Evolutionary conservation across 2,113 vertebrate genomes (phyloP), one percentile per base, ranked within the genome.

Genomic region (Cololabis saira): DNA sequence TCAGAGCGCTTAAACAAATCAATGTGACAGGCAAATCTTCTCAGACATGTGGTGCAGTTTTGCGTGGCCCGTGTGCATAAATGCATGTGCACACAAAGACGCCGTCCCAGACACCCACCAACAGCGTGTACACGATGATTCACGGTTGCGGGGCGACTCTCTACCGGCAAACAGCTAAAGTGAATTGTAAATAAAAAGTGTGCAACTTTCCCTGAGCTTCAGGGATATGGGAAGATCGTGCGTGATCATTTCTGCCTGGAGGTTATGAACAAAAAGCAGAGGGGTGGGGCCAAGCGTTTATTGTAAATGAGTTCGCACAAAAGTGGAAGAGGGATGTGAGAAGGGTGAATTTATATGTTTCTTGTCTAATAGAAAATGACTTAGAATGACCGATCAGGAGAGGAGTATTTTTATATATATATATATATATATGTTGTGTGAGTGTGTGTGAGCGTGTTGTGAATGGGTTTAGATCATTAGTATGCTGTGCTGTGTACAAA

Each of bases 1-100:
- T 82, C 68, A 59, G 15, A 74, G 75, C 7, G 64, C 81, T 83
- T 69, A 69, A 71, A 76, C 64, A 80, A 89, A 83, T 84, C 71
- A 47, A 65, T 64, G 78, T 65, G 84, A 85, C 61, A 50, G 55
- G 74, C 58, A 71, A 70, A 80, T 76, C 83, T 81, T 56, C 75
- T 81, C 59, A 59, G 71, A 71, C 69, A 72, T 55, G 61, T 37
- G 67, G 42, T 48, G 58, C 56, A 41, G 48, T 59, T 64, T 60
- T 56, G 33, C 66, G 24, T 8, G 9, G 7, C 18, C 14, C 41
- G 24, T 41, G 59, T 24, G 40, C 41, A 48, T 12, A 41, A 24
- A 59, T 21, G 56, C 24, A 16, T 43, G 56, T 16, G 14, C 33
- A 13, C 13, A 33, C 54, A 58, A 18, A 58, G 43, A 40, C 61